Evolutionary conservation across 2,797 vertebrate species (phyloP).

Genomic region (Rhabdophis nuchalis): DNA sequence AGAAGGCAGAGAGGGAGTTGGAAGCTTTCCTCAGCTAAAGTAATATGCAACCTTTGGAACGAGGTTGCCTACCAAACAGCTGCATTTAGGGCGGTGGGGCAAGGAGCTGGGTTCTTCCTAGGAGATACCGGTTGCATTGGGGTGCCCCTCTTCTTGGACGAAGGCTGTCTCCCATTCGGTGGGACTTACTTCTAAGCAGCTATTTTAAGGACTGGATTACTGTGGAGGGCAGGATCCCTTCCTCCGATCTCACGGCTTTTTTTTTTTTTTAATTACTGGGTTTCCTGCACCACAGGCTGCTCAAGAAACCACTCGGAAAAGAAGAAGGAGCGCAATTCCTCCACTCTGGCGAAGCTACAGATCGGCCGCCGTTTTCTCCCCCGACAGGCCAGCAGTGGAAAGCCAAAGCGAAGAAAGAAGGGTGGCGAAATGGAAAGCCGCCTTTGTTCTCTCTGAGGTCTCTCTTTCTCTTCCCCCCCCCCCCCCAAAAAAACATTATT

Average conservation of each 20-base stretch:
- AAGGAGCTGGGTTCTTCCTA: background rate
- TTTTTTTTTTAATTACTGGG: fast-evolving
- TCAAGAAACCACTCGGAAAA: background rate
- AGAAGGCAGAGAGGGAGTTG: background rate
- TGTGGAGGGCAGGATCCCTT: fast-evolving
- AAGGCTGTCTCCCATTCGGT: background rate
- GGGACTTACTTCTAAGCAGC: background rate
- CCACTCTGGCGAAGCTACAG: conserved; percentile 14
- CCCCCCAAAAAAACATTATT: conserved; percentile 59
- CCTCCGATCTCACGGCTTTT: background rate
- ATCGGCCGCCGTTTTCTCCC: conserved; percentile 18
- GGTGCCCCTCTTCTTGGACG: too few relatives aligned
- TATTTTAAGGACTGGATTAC: background rate
- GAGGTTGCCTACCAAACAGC: background rate
- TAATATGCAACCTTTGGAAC: background rate
- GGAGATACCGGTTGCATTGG: background rate
- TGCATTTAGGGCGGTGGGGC: background rate
- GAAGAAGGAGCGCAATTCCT: conserved; percentile 16
- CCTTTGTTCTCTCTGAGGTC: conserved; percentile 56
- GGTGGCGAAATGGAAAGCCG: conserved; percentile 39
- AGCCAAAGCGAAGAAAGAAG: conserved; percentile 29
- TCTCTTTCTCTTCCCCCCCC: background rate
- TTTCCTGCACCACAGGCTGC: conserved; percentile 7
- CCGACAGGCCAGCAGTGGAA: background rate
- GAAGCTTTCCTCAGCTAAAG: background rate